Base-by-base conservation (phyloP, 2,113 vertebrate species). In the Myotis davidii region DNA sequence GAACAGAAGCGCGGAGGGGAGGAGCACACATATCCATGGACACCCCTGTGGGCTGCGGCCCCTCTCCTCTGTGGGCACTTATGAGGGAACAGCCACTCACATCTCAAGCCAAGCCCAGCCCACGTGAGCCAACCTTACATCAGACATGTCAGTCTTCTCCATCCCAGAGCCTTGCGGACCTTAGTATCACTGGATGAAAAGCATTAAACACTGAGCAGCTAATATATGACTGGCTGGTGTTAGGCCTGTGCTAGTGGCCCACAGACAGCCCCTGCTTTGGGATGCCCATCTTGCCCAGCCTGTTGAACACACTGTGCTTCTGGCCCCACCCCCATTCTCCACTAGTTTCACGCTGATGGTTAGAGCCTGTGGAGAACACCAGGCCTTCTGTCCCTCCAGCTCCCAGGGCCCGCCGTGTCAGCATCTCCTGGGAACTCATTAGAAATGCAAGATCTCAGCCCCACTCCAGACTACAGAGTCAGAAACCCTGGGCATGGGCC, bases 1-100 rank as follows among this genome's bases (percentile, higher is more conserved):
- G 69, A 27, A 59, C 50, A 17, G 8, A 86, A 0, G 37, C 0
- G 2, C 32, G 0, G 1, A 34, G 42, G 25, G 32, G 3, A 18
- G 39, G 25, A 10, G 25, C 64, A 61, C 42, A 48, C 74, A 32
- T 3, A 48, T 5, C n/a, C 4, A 5, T 0, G 8, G 32, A 21
- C 23, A 42, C 37, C 29, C 9, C 50, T n/a, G 20, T n/a, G 48
- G 5, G 10, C 77, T 17, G 11, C 21, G 10, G 65, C 85, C n/a
- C 10, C 50, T n/a, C 61, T 29, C 14, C n/a, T 48, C 21, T 14
- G 1, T 14, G 50, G 20, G 32, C 29, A 12, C 13, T 27, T 42
- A 3, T 1, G n/a, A 48, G 25, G 2, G 50, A 13, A 6, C 23
- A 5, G 25, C 20, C 9, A 0, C 69, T 27, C 18, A 14, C 25